Conservation (phyloP, 2,888 invertebrate genomes). For the Cantharis nigra region DNA sequence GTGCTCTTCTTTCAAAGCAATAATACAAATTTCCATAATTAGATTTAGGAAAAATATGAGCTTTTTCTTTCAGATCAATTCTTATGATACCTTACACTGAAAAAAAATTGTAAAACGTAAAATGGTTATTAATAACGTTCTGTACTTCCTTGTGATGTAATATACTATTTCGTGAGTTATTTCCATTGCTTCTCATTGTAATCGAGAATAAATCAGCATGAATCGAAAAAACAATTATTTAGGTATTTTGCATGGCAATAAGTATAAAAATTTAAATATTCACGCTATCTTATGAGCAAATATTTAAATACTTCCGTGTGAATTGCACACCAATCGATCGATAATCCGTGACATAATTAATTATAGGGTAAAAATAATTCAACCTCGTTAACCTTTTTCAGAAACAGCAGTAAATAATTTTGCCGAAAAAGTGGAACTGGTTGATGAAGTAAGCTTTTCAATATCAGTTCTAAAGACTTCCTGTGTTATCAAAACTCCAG, state of each 20-base stretch:
- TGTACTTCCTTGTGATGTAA: too few species aligned
- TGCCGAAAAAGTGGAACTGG: not conserved
- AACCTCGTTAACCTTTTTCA: not conserved
- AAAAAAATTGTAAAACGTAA: too few species aligned
- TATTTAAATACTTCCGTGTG: not conserved
- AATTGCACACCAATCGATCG: not conserved
- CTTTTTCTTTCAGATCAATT: too few species aligned
- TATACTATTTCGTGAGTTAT: not conserved
- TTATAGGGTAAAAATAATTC: not conserved
- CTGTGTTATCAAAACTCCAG: not conserved
- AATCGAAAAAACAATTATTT: not conserved
- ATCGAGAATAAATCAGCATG: not conserved
- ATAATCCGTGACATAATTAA: not conserved
- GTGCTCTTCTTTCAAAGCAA: not conserved
- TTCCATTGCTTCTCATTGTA: not conserved
- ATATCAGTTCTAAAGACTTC: not conserved
- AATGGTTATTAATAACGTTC: too few species aligned
- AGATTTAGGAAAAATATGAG: not conserved
- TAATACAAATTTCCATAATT: not conserved
- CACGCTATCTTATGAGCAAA: not conserved
- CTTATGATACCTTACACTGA: too few species aligned
- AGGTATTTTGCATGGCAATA: not conserved
- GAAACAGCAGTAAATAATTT: not conserved
- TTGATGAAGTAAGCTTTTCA: not conserved
- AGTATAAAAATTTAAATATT: not conserved